A percentile compares a stretch with the other conserved stretches of the same genome.
phyloP scores from a whole-genome alignment of 2,113 vertebrate genomes.

The Neopipo cinnamomea region DNA sequence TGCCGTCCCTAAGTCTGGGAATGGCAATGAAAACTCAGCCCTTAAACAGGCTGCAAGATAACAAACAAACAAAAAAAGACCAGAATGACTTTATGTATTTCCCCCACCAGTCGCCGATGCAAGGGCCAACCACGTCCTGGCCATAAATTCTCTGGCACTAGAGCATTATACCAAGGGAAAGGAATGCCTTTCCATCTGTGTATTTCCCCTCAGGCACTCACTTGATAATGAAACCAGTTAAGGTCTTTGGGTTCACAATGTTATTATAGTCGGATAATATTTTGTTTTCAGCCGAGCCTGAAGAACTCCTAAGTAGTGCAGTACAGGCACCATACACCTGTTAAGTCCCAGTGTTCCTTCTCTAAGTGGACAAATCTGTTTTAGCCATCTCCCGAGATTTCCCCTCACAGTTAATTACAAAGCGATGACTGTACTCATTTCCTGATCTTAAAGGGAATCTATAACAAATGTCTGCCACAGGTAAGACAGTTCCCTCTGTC shows the following conservation, averaged over 20 bases:
- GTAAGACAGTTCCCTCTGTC: background rate
- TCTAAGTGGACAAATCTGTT: constrained; percentile 61
- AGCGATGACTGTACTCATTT: constrained; percentile 48
- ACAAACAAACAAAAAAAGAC: background rate
- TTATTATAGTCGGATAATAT: constrained; percentile 61
- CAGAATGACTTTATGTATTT: background rate
- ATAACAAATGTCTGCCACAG: constrained; percentile 23
- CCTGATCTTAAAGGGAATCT: constrained; percentile 44
- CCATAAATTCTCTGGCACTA: constrained; percentile 52
- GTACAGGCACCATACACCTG: constrained; percentile 60
- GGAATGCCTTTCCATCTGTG: constrained; percentile 66
- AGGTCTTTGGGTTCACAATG: constrained; percentile 63
- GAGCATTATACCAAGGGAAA: constrained; percentile 56
- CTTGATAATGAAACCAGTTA: constrained; percentile 71
- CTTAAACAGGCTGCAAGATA: background rate
- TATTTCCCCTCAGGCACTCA: constrained; percentile 49
- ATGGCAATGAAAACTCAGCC: background rate
- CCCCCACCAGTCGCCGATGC: background rate
- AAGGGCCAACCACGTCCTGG: background rate
- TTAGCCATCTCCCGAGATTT: constrained; percentile 52
- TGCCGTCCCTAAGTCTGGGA: background rate
- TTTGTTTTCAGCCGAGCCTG: constrained; percentile 63
- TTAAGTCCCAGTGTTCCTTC: constrained; percentile 21
- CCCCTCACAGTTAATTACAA: constrained; percentile 54
- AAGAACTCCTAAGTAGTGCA: constrained; percentile 48